Evolutionary conservation across 1,140 invertebrate genomes (phyloP).

Genomic region (Hyphantria cunea): DNA sequence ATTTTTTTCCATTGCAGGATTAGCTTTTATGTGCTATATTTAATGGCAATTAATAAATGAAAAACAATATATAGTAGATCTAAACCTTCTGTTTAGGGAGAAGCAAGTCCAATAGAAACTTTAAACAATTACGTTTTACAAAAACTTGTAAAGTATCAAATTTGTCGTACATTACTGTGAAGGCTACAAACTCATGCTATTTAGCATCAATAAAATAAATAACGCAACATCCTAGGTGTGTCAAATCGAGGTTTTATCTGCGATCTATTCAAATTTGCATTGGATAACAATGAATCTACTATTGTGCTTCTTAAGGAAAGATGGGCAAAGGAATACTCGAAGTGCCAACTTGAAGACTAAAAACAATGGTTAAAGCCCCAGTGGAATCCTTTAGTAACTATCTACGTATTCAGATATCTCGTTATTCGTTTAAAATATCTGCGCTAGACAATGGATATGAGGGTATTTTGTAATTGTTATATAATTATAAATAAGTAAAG

Average conservation of each 20-base stretch:
- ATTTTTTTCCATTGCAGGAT: no score
- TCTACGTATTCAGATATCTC: slow-evolving; percentile 21
- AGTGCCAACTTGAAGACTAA: slow-evolving; percentile 48
- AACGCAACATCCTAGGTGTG: slow-evolving; percentile 31
- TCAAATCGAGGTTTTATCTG: slow-evolving; percentile 56
- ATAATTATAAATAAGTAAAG: no score
- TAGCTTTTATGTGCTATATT: no score
- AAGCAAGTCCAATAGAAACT: no score
- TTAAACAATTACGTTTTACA: no score
- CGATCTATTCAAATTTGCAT: slow-evolving; percentile 59
- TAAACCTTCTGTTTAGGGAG: no score
- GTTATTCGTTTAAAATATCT: slow-evolving; percentile 12
- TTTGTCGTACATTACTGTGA: slow-evolving; percentile 12
- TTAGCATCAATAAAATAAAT: slow-evolving; percentile 32
- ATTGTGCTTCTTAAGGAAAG: slow-evolving; percentile 62
- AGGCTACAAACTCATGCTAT: slow-evolving; percentile 5
- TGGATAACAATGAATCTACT: slow-evolving; percentile 55
- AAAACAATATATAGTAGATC: no score
- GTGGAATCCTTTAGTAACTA: slow-evolving; percentile 15
- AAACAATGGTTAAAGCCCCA: slow-evolving; percentile 28
- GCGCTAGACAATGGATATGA: slow-evolving; percentile 2
- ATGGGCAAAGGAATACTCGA: slow-evolving; percentile 51
- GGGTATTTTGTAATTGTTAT: slow-evolving; percentile 4
- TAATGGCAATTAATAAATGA: no score
- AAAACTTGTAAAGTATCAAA: not conserved